Evolutionary conservation across 92 coral and sea anemone genomes (phyloP).

Genomic region (Palythoa caribaeorum): DNA sequence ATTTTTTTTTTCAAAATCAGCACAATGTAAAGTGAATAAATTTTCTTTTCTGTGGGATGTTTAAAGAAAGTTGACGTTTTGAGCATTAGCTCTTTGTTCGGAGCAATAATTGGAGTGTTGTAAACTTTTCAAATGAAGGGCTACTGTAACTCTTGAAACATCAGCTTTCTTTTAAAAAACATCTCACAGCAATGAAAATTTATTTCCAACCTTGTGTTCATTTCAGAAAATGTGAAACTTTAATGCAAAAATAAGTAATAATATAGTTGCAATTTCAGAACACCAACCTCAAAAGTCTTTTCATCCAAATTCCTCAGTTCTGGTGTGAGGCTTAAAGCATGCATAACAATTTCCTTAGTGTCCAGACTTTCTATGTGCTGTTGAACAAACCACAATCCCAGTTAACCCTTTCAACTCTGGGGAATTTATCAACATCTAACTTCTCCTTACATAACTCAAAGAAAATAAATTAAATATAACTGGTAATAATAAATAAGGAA

Average conservation of each 20-base stretch:
- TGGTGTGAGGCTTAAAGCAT: slow-evolving; percentile 40
- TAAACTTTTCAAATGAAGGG: too few species aligned
- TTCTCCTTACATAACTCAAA: neutral
- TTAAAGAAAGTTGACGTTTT: too few species aligned
- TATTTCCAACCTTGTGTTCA: too few species aligned
- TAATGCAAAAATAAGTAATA: too few species aligned
- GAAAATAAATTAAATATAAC: too few species aligned
- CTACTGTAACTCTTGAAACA: too few species aligned
- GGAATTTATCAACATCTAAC: neutral
- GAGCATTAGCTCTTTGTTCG: too few species aligned
- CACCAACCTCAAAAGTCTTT: slow-evolving; percentile 42
- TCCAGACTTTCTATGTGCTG: slow-evolving; percentile 46
- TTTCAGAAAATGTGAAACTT: neutral
- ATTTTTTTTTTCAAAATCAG: neutral
- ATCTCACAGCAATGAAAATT: too few species aligned
- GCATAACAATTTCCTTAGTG: slow-evolving; percentile 28
- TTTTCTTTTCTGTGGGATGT: too few species aligned
- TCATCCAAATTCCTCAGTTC: slow-evolving; percentile 39
- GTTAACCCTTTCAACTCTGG: neutral
- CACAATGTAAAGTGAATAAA: too few species aligned
- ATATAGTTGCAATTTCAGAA: neutral
- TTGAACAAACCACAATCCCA: neutral
- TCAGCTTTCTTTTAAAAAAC: too few species aligned
- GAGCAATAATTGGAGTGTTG: too few species aligned
- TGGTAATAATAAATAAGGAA: neutral